A percentile compares a stretch with the other conserved stretches of the same genome.
Conservation (phyloP, 2,888 invertebrate species). For the Argynnis bischoffii region DNA sequence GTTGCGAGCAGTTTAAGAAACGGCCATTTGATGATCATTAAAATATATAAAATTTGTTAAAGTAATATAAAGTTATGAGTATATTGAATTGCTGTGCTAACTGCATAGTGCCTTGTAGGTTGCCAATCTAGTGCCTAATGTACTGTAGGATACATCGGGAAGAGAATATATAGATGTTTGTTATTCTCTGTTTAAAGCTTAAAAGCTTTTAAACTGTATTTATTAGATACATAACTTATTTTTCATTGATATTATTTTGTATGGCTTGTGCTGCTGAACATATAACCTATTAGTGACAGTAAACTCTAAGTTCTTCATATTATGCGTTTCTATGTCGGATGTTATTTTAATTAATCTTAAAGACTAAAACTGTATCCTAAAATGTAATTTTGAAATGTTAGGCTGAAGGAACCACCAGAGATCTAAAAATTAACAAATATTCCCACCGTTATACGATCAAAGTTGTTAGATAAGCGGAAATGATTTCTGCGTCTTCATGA, state of each 20-base stretch:
- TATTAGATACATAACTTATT: slow-evolving; percentile 24
- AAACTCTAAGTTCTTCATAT: slow-evolving; percentile 24
- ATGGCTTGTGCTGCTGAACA: slow-evolving; percentile 31
- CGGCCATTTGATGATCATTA: slow-evolving; percentile 44
- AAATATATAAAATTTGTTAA: slow-evolving; percentile 56
- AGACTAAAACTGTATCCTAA: slow-evolving; percentile 39
- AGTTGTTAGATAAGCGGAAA: slow-evolving; percentile 67
- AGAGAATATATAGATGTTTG: slow-evolving; percentile 45
- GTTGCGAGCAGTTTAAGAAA: slow-evolving; percentile 45
- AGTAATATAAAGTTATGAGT: slow-evolving; percentile 57
- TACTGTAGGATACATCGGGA: slow-evolving; percentile 53
- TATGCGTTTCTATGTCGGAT: slow-evolving; percentile 39
- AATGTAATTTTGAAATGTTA: slow-evolving; percentile 52
- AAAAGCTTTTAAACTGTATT: slow-evolving; percentile 40
- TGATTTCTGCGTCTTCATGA: slow-evolving; percentile 51
- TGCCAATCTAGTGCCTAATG: slow-evolving; percentile 83
- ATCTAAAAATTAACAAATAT: slow-evolving; percentile 69
- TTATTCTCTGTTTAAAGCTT: slow-evolving; percentile 45
- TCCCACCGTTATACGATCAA: slow-evolving; percentile 78
- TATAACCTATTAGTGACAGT: slow-evolving; percentile 27
- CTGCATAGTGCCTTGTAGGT: slow-evolving; percentile 84
- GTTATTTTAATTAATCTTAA: slow-evolving; percentile 37
- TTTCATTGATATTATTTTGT: slow-evolving; percentile 26
- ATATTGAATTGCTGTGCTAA: slow-evolving; percentile 76
- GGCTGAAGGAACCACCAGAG: slow-evolving; percentile 73